A percentile compares a stretch with the other conserved stretches of the same genome.
Evolutionary conservation across 2,888 invertebrate genomes (phyloP).

Genomic region (Leptura quadrifasciata): DNA sequence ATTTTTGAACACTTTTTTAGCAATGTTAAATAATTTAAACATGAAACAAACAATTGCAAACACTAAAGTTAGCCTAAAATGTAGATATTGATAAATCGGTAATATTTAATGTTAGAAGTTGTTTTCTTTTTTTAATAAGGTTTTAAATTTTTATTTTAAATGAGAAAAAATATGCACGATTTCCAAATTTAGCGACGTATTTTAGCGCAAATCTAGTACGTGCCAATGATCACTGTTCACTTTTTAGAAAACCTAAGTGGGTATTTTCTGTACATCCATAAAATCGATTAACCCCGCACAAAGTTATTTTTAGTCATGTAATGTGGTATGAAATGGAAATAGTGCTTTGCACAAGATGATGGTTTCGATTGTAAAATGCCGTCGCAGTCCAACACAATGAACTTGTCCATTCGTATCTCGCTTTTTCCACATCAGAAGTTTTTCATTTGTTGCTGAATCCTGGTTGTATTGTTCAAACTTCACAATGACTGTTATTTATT

Average conservation of each 20-base stretch:
- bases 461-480: not conserved
- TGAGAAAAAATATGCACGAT: too few species aligned
- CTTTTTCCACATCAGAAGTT: not conserved
- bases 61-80: too few species aligned
- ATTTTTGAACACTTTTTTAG: too few species aligned
- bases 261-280: not conserved
- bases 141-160: too few species aligned
- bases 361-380: slow-evolving; percentile 21
- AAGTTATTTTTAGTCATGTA: slow-evolving; percentile 17
- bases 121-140: too few species aligned
- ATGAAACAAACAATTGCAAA: too few species aligned
- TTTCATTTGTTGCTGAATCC: slow-evolving; percentile 8
- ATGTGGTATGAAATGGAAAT: slow-evolving; percentile 21
- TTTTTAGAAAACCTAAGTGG: not conserved
- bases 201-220: too few species aligned
- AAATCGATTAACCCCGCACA: slow-evolving; percentile 22
- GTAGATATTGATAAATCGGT: too few species aligned
- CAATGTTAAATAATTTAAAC: too few species aligned
- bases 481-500: slow-evolving; percentile 13
- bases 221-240: too few species aligned
- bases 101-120: too few species aligned
- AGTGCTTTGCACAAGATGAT: slow-evolving; percentile 29
- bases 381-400: slow-evolving; percentile 12
- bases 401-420: not conserved
- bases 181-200: too few species aligned